Conservation (phyloP, 2,888 invertebrate species). For the Flabesymbios commensalis region DNA sequence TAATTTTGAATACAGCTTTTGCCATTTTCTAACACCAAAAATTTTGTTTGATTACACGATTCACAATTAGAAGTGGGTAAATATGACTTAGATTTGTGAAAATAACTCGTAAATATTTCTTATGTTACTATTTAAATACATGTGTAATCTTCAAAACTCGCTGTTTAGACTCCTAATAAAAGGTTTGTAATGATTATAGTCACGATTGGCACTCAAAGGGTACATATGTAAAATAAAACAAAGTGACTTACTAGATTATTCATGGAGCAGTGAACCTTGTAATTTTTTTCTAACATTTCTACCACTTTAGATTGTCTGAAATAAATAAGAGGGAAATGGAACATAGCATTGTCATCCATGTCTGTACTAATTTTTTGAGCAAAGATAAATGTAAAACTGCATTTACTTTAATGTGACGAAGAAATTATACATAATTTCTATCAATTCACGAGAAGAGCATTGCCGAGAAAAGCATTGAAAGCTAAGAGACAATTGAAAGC, state of each 20-base stretch:
- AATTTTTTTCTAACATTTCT: constrained; percentile 87
- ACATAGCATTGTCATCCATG: not conserved
- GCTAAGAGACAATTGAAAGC: too few species aligned
- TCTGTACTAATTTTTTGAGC: not conserved
- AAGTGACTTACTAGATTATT: constrained; percentile 68
- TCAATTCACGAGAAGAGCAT: not conserved
- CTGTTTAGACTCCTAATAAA: not conserved
- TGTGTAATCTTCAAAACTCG: not conserved
- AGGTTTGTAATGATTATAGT: too few species aligned
- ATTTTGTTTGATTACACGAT: too few species aligned
- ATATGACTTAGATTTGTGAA: too few species aligned
- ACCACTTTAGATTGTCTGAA: constrained; percentile 70
- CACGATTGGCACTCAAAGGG: too few species aligned
- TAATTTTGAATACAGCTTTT: too few species aligned
- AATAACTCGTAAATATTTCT: not conserved
- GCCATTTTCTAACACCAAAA: too few species aligned
- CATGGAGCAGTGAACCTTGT: constrained; percentile 82
- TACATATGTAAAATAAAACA: not conserved
- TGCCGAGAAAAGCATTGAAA: not conserved
- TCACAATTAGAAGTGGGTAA: too few species aligned
- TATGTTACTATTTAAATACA: not conserved
- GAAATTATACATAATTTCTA: not conserved
- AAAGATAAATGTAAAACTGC: not conserved
- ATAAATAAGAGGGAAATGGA: constrained; percentile 6
- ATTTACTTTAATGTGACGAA: not conserved